Evolutionary conservation across 2,888 invertebrate species (phyloP).

Genomic region (Himalopsyche anomala): DNA sequence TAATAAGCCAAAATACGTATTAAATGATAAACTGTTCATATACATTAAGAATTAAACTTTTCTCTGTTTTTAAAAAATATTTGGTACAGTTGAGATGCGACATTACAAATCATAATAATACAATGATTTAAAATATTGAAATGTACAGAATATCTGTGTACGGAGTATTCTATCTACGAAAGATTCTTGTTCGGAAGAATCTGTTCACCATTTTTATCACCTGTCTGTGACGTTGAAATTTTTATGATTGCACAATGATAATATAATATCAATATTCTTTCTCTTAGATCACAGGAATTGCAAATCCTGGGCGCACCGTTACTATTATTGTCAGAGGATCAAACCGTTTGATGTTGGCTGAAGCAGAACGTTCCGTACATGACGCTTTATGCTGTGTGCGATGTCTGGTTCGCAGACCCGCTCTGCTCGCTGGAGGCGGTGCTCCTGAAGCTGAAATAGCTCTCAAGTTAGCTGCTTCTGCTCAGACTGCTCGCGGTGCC

Average conservation of each 20-base stretch:
- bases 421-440: slow-evolving; percentile 96
- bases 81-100: too few species aligned
- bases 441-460: slow-evolving; percentile 98
- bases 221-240: too few species aligned
- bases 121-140: too few species aligned
- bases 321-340: slow-evolving; percentile 92
- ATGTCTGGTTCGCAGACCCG: slow-evolving; percentile 95
- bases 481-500: slow-evolving; percentile 91
- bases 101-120: too few species aligned
- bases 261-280: slow-evolving; percentile 15
- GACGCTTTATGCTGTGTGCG: slow-evolving; percentile 95
- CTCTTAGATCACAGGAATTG: slow-evolving; percentile 87
- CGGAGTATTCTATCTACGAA: too few species aligned
- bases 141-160: too few species aligned
- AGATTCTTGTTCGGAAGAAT: too few species aligned
- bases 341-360: slow-evolving; percentile 91
- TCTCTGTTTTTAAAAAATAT: too few species aligned
- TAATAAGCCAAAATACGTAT: too few species aligned
- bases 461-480: slow-evolving; percentile 86
- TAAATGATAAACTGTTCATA: too few species aligned
- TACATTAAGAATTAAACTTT: too few species aligned
- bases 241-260: neutral
- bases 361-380: slow-evolving; percentile 94
- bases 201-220: too few species aligned
- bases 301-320: slow-evolving; percentile 92